A percentile compares a stretch with the other conserved stretches of the same genome.
Conservation (phyloP, 2,797 vertebrate genomes). For the Gymnoscopelus braueri region DNA sequence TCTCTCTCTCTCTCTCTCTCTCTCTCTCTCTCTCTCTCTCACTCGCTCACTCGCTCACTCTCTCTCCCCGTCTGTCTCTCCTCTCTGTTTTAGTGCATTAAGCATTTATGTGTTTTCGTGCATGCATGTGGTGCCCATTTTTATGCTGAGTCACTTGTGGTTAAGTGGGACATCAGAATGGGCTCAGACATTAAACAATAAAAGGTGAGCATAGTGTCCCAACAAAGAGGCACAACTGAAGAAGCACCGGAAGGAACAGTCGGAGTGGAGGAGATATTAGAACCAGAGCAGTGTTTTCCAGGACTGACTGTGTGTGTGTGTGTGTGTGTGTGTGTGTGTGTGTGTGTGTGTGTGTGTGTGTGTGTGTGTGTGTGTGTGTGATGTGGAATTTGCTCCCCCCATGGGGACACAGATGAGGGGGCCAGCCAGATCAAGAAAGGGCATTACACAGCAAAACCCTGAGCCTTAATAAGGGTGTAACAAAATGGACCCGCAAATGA, state of each 20-base stretch:
- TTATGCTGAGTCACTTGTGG: constrained; percentile 72
- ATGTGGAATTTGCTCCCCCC: constrained; percentile 29
- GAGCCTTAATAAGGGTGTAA: too few species aligned
- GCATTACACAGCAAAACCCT: background rate
- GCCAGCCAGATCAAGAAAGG: background rate
- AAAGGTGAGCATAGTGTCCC: constrained; percentile 41
- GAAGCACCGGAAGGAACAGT: constrained; percentile 49
- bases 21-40: too few species aligned
- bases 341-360: constrained; percentile 12
- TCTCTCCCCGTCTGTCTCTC: background rate
- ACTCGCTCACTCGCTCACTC: too few species aligned
- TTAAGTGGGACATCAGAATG: constrained; percentile 46
- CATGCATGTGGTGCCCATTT: constrained; percentile 10
- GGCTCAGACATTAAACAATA: constrained; percentile 28
- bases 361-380: constrained; percentile 10
- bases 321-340: constrained; percentile 14
- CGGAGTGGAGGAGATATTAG: constrained; percentile 25
- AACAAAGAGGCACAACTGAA: constrained; percentile 25
- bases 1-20: too few species aligned
- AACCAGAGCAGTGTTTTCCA: constrained; percentile 12
- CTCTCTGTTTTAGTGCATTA: background rate
- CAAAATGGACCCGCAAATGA: too few species aligned
- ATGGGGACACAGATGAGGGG: constrained; percentile 9
- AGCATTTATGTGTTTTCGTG: constrained; percentile 12
- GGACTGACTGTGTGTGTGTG: background rate